Evolutionary conservation across 1,140 invertebrate species (phyloP), one percentile per base, ranked within the genome.

Genomic region (Brachionus angularis): DNA sequence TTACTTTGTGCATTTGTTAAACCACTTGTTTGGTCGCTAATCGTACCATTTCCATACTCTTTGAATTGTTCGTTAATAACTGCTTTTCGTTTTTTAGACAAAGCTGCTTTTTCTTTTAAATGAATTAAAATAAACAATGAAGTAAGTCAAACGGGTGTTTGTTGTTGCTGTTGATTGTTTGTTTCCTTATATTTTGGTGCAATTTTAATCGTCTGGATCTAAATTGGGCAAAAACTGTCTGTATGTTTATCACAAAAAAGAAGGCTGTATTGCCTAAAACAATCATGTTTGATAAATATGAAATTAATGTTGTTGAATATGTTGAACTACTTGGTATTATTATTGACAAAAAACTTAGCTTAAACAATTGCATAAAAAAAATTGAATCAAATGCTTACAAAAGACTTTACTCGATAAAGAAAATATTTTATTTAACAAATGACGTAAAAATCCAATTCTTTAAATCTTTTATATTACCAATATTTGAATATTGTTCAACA

Each of bases 41-140:
- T 93, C 90, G 79, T 90, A 91, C 89, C 89, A 92, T 75, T 90
- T 89, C 91, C 90, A 93, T 27, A 85, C 78, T 44, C 86, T 79
- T 82, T 80, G 73, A 16, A 73, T 55, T 62, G 47, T 31, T 71
- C 33, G 70, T 88, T 85, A 82, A 91, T 87, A 4, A 86, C 82
- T 27, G 85, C 83, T 77, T 89, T 89, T 34, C 89, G 82, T 71
- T 86, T 85, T 0, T 88, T 87, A 3, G 87, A 84, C 52, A 88
- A 82, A 18, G 88, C 85, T 8, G 90, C 86, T 80, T 91, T 92
- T 70, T 91, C 89, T 75, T 89, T 86, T 25, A 89, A 84, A 78
- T 93, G 90, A 18, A 93, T 84, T 0, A 92, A 79, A 1, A 92
- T 79, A 1, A 92, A 78, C 1, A 90, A 76, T 0, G 89, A 88